A percentile compares a stretch with the other conserved stretches of the same genome.
These are phyloP conservation scores for Lepisosteus oculatus DNA, from an alignment of 2,113 vertebrate species.

Conservation along the genomic window DNA sequence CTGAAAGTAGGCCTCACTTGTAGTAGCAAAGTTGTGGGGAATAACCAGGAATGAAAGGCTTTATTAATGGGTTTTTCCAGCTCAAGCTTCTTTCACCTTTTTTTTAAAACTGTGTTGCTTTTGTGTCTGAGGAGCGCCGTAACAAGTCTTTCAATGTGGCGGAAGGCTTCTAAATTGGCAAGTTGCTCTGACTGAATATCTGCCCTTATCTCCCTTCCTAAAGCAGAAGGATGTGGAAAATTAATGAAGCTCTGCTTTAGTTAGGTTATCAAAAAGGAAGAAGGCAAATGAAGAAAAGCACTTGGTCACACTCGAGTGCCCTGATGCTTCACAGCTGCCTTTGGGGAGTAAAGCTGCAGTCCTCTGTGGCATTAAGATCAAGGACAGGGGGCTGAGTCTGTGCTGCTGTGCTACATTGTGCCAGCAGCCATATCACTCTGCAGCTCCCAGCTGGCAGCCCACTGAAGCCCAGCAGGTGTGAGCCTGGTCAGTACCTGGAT, in stretches of 20 bases:
- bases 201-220: slow-evolving; percentile 31
- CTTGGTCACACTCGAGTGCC: slow-evolving; percentile 14
- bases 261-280: slow-evolving; percentile 17
- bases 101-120: slow-evolving; percentile 8
- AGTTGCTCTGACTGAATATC: slow-evolving; percentile 19
- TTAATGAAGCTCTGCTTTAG: slow-evolving; percentile 20
- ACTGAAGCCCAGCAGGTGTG: too few relatives aligned
- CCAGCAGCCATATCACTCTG: too few relatives aligned
- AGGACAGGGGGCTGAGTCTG: slow-evolving; percentile 12
- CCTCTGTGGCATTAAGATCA: slow-evolving; percentile 4
- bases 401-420: background rate
- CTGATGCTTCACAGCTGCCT: slow-evolving; percentile 3
- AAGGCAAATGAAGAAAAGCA: background rate
- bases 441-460: too few relatives aligned
- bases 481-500: too few relatives aligned
- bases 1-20: background rate
- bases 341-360: slow-evolving; percentile 10
- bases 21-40: background rate
- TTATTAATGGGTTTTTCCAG: background rate
- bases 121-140: slow-evolving; percentile 14
- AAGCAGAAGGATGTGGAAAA: slow-evolving; percentile 9
- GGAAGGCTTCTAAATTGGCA: slow-evolving; percentile 30
- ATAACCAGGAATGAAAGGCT: background rate
- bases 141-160: slow-evolving; percentile 12
- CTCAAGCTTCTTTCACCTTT: slow-evolving; percentile 2